Percentiles rank a stretch among this genome's conserved stretches.
Evolutionary conservation across 2,113 vertebrate species (phyloP).

Genomic region (Indicator maculatus): DNA sequence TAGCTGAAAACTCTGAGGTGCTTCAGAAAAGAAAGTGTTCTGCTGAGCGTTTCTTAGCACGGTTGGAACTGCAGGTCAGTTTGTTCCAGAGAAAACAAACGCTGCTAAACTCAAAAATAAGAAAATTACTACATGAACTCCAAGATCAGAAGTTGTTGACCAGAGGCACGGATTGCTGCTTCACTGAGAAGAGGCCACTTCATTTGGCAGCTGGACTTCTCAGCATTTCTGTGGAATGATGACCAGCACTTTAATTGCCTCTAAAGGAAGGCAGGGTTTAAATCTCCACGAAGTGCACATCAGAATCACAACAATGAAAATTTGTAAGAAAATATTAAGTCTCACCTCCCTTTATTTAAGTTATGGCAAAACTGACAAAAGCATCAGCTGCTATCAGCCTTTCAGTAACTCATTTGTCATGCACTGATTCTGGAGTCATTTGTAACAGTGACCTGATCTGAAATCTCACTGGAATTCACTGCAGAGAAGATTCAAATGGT

Average conservation of each 20-base stretch:
- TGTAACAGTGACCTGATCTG: not conserved
- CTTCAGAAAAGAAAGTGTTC: not conserved
- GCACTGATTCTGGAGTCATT: not conserved
- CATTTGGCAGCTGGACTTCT: not conserved
- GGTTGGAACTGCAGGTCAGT: not conserved
- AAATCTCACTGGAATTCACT: not conserved
- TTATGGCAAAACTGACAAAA: not conserved
- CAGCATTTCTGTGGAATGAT: not conserved
- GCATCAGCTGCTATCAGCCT: not conserved
- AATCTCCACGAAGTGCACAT: not conserved
- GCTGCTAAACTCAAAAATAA: not conserved
- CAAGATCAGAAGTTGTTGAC: not conserved
- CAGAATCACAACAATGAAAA: not conserved
- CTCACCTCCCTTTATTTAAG: accelerated
- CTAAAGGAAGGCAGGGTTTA: not conserved
- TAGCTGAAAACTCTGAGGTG: constrained; percentile 31
- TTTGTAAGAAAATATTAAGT: not conserved
- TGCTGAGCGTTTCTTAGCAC: not conserved
- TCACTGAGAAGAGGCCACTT: not conserved
- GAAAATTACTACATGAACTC: not conserved
- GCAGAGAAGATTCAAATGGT: not conserved
- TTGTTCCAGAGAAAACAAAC: not conserved
- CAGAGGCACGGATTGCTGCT: not conserved
- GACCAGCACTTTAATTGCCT: not conserved
- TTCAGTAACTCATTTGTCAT: not conserved